These are phyloP conservation scores for Hylomyscus alleni DNA, from an alignment of 2,797 vertebrate genomes.

Conservation along the genomic window DNA sequence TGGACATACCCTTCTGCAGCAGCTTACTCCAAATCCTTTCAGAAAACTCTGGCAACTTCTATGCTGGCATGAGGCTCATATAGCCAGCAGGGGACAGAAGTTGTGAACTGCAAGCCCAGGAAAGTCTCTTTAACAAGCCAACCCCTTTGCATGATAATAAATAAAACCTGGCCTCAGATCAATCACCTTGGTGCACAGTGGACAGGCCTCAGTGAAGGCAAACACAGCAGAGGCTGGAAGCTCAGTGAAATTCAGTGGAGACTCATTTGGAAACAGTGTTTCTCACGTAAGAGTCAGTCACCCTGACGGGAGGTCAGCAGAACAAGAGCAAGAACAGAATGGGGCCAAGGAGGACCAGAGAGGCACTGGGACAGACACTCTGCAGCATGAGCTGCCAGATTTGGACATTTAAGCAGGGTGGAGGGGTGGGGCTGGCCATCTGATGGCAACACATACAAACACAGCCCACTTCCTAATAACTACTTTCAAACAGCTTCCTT, in stretches of 20 bases:
- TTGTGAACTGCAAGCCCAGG: constrained; percentile 45
- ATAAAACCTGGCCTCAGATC: constrained; percentile 56
- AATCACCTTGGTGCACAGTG: background rate
- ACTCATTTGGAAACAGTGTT: background rate
- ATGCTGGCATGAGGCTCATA: background rate
- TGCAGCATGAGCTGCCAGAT: background rate
- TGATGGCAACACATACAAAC: background rate
- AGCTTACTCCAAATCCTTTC: background rate
- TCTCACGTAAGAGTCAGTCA: background rate
- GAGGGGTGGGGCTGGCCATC: background rate
- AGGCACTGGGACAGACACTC: background rate
- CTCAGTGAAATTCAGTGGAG: background rate
- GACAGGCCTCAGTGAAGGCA: background rate
- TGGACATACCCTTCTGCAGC: background rate
- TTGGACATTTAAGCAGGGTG: background rate
- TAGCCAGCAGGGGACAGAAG: background rate
- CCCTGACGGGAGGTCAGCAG: background rate
- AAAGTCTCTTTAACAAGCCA: constrained; percentile 38
- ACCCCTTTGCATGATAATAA: constrained; percentile 70
- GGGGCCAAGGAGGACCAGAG: fast-evolving
- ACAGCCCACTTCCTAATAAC: background rate
- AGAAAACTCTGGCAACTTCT: background rate
- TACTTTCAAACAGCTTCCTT: background rate
- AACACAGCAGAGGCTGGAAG: constrained; percentile 19
- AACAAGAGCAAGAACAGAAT: background rate